A percentile compares a stretch with the other conserved stretches of the same genome.
These are phyloP conservation scores for Parazoanthus swiftii DNA, from an alignment of 92 coral and sea anemone genomes.

Conservation along the genomic window DNA sequence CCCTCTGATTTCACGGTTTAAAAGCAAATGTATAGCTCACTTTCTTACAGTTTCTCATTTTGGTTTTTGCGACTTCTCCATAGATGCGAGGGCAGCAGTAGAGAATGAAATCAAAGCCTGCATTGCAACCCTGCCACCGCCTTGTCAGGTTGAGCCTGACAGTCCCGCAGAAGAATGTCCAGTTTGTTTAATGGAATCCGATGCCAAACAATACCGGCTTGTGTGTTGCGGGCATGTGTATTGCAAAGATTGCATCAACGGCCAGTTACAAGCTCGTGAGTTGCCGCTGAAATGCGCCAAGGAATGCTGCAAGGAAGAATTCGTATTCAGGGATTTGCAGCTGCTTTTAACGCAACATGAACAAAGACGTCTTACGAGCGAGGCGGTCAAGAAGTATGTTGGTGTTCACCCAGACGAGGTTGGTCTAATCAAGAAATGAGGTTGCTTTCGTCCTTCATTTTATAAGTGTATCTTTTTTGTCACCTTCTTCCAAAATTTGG, in stretches of 20 bases:
- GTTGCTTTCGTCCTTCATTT: background rate
- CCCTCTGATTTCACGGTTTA: too few species aligned
- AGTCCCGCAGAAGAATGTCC: constrained; percentile 59
- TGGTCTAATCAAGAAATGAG: background rate
- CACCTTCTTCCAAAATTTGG: too few species aligned
- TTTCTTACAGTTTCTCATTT: background rate
- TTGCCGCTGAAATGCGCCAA: constrained; percentile 75
- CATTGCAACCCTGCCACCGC: constrained; percentile 33
- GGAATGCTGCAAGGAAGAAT: constrained; percentile 61
- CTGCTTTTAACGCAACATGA: constrained; percentile 51
- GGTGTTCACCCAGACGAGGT: constrained; percentile 54
- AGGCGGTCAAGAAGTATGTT: constrained; percentile 55
- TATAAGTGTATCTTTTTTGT: too few species aligned
- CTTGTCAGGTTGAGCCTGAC: constrained; percentile 1
- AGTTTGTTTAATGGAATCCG: constrained; percentile 72
- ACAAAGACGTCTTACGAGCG: constrained; percentile 39
- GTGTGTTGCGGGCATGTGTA: constrained; percentile 88
- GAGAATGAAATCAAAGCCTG: constrained; percentile 44
- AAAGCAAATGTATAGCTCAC: too few species aligned
- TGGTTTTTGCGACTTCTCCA: background rate
- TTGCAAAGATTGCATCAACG: constrained; percentile 63
- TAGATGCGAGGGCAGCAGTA: constrained; percentile 51
- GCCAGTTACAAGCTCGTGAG: constrained; percentile 61
- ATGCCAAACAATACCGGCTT: constrained; percentile 61
- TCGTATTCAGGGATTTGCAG: constrained; percentile 61